Conservation (phyloP, 2,797 vertebrate genomes). For the Aeoliscus strigatus region DNA sequence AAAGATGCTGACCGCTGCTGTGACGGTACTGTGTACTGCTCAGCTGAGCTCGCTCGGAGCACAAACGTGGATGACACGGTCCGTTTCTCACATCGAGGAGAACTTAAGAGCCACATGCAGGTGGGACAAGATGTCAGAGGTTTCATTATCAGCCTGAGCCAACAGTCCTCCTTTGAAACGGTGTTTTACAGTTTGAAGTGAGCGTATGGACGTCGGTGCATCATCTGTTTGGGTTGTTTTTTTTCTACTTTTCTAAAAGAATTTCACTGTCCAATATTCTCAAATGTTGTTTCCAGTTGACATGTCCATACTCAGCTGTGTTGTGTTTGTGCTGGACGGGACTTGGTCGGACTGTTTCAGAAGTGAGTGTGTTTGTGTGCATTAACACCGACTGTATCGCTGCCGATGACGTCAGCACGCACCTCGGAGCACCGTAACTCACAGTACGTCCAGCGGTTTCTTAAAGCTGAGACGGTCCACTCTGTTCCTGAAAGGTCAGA, state of each 20-base stretch:
- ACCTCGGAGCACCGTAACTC: too few species aligned
- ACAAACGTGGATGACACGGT: slow-evolving; percentile 26
- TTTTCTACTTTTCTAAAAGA: slow-evolving; percentile 33
- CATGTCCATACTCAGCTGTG: slow-evolving; percentile 57
- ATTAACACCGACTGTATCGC: too few species aligned
- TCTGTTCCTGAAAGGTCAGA: too few species aligned
- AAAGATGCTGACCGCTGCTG: slow-evolving; percentile 41
- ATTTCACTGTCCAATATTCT: slow-evolving; percentile 64
- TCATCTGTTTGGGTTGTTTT: slow-evolving; percentile 9
- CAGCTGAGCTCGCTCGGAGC: slow-evolving; percentile 35
- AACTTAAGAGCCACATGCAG: slow-evolving; percentile 6
- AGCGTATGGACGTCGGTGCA: slow-evolving; percentile 20
- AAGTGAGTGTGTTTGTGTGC: too few species aligned
- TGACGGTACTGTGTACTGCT: slow-evolving; percentile 71
- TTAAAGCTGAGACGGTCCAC: too few species aligned
- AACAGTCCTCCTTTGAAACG: slow-evolving; percentile 26
- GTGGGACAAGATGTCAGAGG: slow-evolving; percentile 9
- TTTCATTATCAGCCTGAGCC: slow-evolving; percentile 10
- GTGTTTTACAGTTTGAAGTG: slow-evolving; percentile 36
- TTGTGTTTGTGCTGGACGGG: slow-evolving; percentile 49
- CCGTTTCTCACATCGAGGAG: slow-evolving; percentile 40
- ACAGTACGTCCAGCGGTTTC: too few species aligned
- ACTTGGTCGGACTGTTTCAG: slow-evolving; percentile 43
- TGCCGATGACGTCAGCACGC: too few species aligned
- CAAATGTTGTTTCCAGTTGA: slow-evolving; percentile 55